phyloP scores from a whole-genome alignment of 2,888 invertebrate species.

The Ctena decussata region DNA sequence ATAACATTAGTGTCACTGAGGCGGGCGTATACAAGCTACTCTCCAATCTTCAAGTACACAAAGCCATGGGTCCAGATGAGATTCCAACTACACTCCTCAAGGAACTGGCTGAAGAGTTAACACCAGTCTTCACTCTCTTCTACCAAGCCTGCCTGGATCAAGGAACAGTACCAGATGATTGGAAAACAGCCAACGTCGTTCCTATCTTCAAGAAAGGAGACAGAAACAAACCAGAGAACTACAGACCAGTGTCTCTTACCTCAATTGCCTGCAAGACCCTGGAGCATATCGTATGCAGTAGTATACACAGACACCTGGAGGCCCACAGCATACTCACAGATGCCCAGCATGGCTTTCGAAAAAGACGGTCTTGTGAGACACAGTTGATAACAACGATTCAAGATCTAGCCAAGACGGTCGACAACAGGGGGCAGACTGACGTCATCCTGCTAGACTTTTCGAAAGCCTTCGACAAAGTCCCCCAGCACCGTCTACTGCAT shows the following conservation, averaged over 20 bases:
- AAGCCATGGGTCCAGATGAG: no score
- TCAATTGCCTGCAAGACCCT: background rate
- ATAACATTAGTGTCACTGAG: no score
- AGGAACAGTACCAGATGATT: background rate
- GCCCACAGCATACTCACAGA: background rate
- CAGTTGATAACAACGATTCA: background rate
- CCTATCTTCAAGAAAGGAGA: conserved; percentile 21
- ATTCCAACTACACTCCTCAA: no score
- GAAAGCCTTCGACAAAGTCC: conserved; percentile 39
- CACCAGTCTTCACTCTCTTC: no score
- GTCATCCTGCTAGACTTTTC: conserved; percentile 21
- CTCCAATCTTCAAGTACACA: no score
- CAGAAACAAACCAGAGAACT: conserved; percentile 1
- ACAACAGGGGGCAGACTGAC: background rate
- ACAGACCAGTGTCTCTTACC: conserved; percentile 3
- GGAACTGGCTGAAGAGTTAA: no score
- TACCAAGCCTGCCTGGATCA: background rate
- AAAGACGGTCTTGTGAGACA: background rate
- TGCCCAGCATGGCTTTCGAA: conserved; percentile 2
- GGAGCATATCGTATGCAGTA: background rate
- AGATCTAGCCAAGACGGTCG: background rate
- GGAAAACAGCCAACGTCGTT: background rate
- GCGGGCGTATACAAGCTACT: no score
- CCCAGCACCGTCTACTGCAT: background rate
- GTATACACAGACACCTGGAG: background rate